Evolutionary conservation across 2,797 vertebrate species (phyloP), one percentile per base, ranked within the genome.

Genomic region (Pseudotriccus pelzelni): DNA sequence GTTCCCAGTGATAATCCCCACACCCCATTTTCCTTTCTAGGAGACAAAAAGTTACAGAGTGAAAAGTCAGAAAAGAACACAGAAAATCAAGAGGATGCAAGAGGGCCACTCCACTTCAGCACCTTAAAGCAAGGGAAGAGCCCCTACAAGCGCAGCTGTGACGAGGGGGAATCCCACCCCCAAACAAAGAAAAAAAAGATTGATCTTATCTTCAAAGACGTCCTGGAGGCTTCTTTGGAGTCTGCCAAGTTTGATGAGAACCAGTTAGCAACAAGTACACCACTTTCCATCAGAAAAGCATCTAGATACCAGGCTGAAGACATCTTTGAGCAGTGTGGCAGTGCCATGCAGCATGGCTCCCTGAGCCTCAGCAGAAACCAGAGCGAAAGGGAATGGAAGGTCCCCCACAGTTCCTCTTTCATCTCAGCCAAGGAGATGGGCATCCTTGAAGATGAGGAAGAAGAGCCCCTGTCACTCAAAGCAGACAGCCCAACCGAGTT

Each of bases 151-250:
- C 98, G 98, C 72, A 94, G 96, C 63, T 97, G 96, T 66, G 98
- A 99, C 0, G 99, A 99, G 70, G 97, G 97, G 10, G 99, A 99
- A 11, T 73, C 95, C 17, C 98, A 98, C 83, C 97, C 98, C 78
- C 99, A 98, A 53, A 96, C 98, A 77, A 99, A 99, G 97, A 99
- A 98, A 97, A 99, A 99, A 97, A 99, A 99, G 96, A 99, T 99
- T 12, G 99, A 99, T 96, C 98, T 99, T 80, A 99, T 99, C 93
- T 99, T 99, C 97, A 99, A 99, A 98, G 98, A 99, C 6, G 98
- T 99, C 37, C 93, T 99, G 46, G 98, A 99, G 91, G 99, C 99
- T 16, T 99, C 99, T 14, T 93, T 99, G 69, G 99, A 99, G 88
- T 98, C 98, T 4, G 93, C 98, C 6, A 97, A 97, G 72, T 97